Percentiles rank a stretch among this genome's conserved stretches.
These are phyloP conservation scores for Paratilapia polleni DNA, from an alignment of 2,113 vertebrate genomes.

Conservation along the genomic window DNA sequence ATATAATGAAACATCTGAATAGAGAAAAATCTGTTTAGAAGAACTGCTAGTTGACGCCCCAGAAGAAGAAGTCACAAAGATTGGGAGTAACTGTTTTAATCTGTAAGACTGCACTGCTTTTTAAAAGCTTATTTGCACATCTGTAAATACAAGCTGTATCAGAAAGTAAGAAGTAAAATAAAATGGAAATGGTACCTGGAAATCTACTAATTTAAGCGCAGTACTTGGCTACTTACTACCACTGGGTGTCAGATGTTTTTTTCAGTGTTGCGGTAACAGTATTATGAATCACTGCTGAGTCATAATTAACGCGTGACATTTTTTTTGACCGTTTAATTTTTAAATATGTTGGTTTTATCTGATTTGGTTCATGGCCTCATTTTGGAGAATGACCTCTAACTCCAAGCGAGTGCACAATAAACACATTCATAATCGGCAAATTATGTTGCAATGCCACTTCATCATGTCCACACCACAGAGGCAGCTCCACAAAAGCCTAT, in stretches of 20 bases:
- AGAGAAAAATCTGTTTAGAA: not conserved
- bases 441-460: not conserved
- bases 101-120: not conserved
- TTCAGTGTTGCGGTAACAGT: not conserved
- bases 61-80: not conserved
- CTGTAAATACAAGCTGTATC: not conserved
- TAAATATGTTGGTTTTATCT: not conserved
- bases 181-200: not conserved
- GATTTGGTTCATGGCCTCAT: not conserved
- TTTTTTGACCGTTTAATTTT: not conserved
- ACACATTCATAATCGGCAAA: not conserved
- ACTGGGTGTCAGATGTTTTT: not conserved
- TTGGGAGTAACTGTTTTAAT: not conserved
- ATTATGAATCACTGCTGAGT: too few relatives aligned
- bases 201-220: not conserved
- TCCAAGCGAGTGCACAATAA: not conserved
- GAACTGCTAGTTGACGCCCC: not conserved
- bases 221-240: not conserved
- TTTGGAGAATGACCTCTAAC: constrained; percentile 4
- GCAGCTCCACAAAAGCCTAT: constrained; percentile 19
- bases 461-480: not conserved
- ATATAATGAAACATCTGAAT: not conserved
- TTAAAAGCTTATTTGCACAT: not conserved
- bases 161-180: not conserved
- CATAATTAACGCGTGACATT: not conserved